phyloP scores from a whole-genome alignment of 2,113 vertebrate species.

The Chionomys nivalis region DNA sequence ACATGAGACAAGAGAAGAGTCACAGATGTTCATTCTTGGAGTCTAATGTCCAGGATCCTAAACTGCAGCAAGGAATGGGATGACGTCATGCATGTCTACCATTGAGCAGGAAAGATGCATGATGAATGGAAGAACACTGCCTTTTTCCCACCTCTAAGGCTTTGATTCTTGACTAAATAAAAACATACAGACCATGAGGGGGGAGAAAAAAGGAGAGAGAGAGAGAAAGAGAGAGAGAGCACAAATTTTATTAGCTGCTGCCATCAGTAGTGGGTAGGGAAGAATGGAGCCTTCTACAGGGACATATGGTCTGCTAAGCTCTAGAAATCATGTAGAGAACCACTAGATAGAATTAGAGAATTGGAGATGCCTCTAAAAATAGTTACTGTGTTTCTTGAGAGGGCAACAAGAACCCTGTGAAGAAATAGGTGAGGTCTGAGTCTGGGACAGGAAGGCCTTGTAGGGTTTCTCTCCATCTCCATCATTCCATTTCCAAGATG shows the following conservation, averaged over 20 bases:
- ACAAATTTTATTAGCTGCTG: not conserved
- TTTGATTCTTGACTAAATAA: not conserved
- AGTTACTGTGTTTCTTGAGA: not conserved
- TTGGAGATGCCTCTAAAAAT: not conserved
- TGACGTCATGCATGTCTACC: not conserved
- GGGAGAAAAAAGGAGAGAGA: not conserved
- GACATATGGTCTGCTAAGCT: rapidly evolving
- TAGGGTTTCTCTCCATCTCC: not conserved
- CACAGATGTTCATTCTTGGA: rapidly evolving
- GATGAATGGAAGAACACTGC: not conserved
- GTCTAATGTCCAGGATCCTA: not conserved
- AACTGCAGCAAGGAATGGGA: not conserved
- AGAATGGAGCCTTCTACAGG: rapidly evolving
- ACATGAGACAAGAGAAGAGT: not conserved
- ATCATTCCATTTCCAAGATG: not conserved
- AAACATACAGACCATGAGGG: not conserved
- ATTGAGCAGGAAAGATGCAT: not conserved
- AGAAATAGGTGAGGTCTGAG: not conserved
- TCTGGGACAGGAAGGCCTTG: not conserved
- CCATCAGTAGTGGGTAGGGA: not conserved
- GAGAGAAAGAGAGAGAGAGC: not conserved
- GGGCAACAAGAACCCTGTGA: not conserved
- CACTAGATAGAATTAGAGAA: not conserved
- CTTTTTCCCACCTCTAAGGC: not conserved
- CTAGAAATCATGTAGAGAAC: not conserved